Evolutionary conservation across 2,888 invertebrate genomes (phyloP), one percentile per base, ranked within the genome.

Genomic region (Cybosia mesomella): DNA sequence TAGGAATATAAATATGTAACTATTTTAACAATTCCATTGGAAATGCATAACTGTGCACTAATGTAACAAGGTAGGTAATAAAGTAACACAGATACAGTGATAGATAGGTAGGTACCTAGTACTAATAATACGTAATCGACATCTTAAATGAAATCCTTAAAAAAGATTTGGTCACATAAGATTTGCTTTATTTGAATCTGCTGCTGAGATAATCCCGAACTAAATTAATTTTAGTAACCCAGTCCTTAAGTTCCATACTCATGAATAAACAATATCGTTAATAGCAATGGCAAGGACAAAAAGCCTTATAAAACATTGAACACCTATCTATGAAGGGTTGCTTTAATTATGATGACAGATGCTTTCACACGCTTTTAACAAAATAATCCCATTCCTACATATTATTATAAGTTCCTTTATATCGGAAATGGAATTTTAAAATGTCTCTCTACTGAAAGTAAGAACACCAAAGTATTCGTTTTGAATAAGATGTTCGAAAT

Each of bases 251-350:
- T 28, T 28, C 28, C 28, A 28, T 2, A 28, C 2, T 2, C 2
- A 28, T 28, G 28, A 28, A 28, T 28, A 28, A 28, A 28, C 28
- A 28, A 28, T 4, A 28, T 28, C 28, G 5, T 28, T 28, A 3
- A 21, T 70, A 64, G 60, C 60, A 59, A 53, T 55, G 58, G 24
- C 34, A 67, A 73, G 71, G 73, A 73, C 71, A 73, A 67, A 75
- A 79, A 79, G 70, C 66, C 62, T 61, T 71, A 66, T 74, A 72
- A 28, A 28, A 71, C 66, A 72, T 76, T 68, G 60, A 76, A 34
- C 58, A 28, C 28, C 28, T 28, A 69, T 71, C 69, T 66, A 67
- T 68, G 59, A 74, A 66, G 70, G 68, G 67, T 66, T 54, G 58
- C 28, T 60, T 68, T 76, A 63, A 79, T 79, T 28, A 28, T 28